phyloP scores from a whole-genome alignment of 2,797 vertebrate genomes.

The Rhabdomys pumilio region DNA sequence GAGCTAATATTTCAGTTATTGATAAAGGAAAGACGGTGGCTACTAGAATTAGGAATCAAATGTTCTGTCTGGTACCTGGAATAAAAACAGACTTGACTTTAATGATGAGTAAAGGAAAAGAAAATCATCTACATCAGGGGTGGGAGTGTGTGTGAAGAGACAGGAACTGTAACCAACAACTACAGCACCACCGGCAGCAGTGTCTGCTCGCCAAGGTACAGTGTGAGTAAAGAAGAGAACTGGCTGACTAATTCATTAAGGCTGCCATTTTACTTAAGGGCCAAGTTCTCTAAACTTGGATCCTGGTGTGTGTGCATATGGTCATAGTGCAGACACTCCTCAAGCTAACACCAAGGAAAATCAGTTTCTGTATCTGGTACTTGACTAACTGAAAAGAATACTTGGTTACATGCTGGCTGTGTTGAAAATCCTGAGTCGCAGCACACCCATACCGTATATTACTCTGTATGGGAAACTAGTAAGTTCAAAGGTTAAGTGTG shows the following conservation, averaged over 20 bases:
- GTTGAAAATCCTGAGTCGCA: neutral
- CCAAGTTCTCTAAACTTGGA: neutral
- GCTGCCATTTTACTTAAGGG: neutral
- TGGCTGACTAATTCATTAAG: neutral
- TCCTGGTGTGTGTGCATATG: neutral
- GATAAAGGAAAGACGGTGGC: neutral
- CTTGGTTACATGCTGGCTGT: neutral
- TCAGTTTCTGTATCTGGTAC: neutral
- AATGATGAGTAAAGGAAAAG: neutral
- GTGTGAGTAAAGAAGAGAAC: neutral
- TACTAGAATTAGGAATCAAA: constrained; percentile 7
- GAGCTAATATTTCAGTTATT: neutral
- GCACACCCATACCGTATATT: neutral
- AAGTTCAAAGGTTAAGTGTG: constrained; percentile 29
- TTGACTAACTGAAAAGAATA: neutral
- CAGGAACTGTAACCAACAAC: neutral
- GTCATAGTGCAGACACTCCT: neutral
- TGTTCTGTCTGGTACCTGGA: neutral
- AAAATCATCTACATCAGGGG: neutral
- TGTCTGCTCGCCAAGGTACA: neutral
- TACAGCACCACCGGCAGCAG: neutral
- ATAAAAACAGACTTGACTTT: neutral
- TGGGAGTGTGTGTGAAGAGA: neutral
- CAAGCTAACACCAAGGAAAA: neutral
- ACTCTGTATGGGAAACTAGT: neutral